These are phyloP conservation scores for Leptoclinus maculatus DNA, from an alignment of 2,797 vertebrate genomes.

Conservation along the genomic window DNA sequence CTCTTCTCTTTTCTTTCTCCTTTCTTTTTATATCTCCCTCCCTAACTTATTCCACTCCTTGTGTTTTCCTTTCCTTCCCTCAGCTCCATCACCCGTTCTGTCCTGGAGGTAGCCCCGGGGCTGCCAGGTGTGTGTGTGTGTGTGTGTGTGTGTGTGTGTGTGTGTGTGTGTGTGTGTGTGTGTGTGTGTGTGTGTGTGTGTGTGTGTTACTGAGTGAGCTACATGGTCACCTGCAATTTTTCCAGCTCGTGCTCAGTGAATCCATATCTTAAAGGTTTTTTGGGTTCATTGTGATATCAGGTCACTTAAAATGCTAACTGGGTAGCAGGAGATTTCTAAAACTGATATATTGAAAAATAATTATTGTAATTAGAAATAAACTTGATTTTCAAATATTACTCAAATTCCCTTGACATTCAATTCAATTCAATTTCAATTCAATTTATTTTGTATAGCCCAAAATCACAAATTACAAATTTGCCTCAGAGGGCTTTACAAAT, in stretches of 20 bases:
- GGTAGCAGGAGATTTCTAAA: not conserved
- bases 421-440: no score
- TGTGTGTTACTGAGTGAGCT: constrained; percentile 31
- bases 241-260: constrained; percentile 34
- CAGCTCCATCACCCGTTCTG: constrained; percentile 61
- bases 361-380: not conserved
- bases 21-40: constrained; percentile 31
- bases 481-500: no score
- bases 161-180: constrained; percentile 53
- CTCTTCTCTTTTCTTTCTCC: not conserved
- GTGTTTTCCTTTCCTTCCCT: constrained; percentile 48
- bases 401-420: not conserved
- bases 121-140: constrained; percentile 64
- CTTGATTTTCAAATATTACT: not conserved
- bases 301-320: not conserved
- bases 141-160: constrained; percentile 19
- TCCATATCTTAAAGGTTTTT: constrained; percentile 29
- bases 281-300: not conserved
- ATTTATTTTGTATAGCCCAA: no score
- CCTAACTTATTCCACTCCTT: constrained; percentile 39
- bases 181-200: constrained; percentile 55
- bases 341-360: not conserved
- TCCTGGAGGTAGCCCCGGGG: constrained; percentile 75
- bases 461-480: no score
- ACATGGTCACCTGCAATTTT: constrained; percentile 39